These are phyloP conservation scores for Myotis brandtii DNA, from an alignment of 2,113 vertebrate species.

Conservation along the genomic window DNA sequence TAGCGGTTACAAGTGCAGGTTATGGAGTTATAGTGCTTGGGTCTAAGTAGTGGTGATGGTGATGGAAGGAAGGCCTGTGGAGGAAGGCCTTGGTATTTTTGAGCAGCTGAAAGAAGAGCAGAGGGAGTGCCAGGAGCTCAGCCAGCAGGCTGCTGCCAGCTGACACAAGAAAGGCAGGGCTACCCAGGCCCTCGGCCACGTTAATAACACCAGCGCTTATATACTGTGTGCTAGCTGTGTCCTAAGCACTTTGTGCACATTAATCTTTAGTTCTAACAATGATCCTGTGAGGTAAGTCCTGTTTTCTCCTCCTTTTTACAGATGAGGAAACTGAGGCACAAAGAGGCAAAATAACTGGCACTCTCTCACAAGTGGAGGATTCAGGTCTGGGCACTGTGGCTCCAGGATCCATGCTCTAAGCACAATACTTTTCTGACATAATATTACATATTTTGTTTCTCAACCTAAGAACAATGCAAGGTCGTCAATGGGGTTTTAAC, in stretches of 20 bases:
- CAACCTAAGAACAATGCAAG: background rate
- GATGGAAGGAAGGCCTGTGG: background rate
- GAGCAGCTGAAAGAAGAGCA: background rate
- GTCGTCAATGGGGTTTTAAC: background rate
- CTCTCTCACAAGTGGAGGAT: background rate
- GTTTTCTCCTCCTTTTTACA: background rate
- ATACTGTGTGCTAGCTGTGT: background rate
- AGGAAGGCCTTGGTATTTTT: background rate
- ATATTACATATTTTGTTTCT: background rate
- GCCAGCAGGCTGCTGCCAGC: background rate
- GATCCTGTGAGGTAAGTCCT: background rate
- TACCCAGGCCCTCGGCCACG: background rate
- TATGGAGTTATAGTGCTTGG: background rate
- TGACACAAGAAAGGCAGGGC: background rate
- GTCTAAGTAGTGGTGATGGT: background rate
- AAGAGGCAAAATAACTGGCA: background rate
- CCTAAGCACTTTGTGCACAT: background rate
- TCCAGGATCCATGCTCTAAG: no score
- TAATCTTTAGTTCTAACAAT: background rate
- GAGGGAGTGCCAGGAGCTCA: background rate
- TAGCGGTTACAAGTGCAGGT: background rate
- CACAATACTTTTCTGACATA: background rate
- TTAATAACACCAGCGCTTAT: background rate
- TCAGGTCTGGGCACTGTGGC: background rate
- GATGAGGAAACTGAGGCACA: background rate